Evolutionary conservation across 2,113 vertebrate genomes (phyloP).

Genomic region (Hyla sarda): DNA sequence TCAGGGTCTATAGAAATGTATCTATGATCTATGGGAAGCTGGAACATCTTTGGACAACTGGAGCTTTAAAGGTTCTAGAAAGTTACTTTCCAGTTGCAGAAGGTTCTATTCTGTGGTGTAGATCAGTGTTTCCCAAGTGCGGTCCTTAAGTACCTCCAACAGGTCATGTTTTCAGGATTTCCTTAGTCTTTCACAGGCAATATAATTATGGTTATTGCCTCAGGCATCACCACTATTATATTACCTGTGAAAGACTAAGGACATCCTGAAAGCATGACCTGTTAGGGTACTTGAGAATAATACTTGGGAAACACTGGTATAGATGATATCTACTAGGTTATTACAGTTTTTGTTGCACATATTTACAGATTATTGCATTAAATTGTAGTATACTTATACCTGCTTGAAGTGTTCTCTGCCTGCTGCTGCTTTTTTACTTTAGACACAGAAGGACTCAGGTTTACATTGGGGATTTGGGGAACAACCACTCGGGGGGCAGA

Average conservation of each 20-base stretch:
- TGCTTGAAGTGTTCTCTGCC: constrained; percentile 70
- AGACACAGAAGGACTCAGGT: constrained; percentile 68
- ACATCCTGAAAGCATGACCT: no score
- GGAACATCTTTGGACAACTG: background rate
- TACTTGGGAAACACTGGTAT: no score
- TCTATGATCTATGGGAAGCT: background rate
- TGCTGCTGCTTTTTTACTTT: constrained; percentile 71
- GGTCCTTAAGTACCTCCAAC: no score
- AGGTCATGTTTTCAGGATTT: no score
- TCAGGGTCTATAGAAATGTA: background rate
- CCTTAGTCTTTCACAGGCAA: no score
- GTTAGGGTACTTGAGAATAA: no score
- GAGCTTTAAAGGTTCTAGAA: no score
- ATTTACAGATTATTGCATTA: background rate
- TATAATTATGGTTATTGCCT: no score
- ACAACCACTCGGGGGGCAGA: constrained; percentile 72
- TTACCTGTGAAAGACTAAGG: no score
- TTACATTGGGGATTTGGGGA: constrained; percentile 62
- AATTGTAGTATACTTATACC: constrained; percentile 68
- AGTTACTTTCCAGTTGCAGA: no score
- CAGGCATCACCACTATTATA: no score
- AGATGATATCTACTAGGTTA: background rate
- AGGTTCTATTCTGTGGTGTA: background rate
- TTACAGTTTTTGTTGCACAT: background rate
- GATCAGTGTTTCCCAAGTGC: no score